phyloP scores from a whole-genome alignment of 2,797 vertebrate species.

The Danio kyathit region DNA sequence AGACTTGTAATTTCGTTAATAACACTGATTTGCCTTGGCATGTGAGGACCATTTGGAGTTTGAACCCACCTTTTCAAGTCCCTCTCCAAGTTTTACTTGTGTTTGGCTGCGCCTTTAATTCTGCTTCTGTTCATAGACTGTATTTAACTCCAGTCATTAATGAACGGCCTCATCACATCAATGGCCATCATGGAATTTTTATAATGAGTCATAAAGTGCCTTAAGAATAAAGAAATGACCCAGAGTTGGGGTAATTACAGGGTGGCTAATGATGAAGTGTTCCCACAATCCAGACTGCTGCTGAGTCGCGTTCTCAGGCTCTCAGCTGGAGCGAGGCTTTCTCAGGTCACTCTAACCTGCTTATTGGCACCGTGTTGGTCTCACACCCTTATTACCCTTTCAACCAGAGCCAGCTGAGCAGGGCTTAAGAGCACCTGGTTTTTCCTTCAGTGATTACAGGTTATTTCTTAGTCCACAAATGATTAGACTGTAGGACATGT shows the following conservation, averaged over 20 bases:
- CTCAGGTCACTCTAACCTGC: slow-evolving; percentile 72
- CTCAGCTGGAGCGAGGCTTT: slow-evolving; percentile 64
- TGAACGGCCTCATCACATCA: slow-evolving; percentile 55
- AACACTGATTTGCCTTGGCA: slow-evolving; percentile 14
- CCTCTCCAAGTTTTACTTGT: slow-evolving; percentile 21
- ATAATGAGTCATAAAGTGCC: slow-evolving; percentile 70
- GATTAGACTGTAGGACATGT: background rate
- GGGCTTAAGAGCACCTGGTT: slow-evolving; percentile 16
- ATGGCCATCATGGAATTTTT: slow-evolving; percentile 69
- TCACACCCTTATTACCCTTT: slow-evolving; percentile 45
- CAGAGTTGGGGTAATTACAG: slow-evolving; percentile 66
- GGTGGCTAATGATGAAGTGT: slow-evolving; percentile 67
- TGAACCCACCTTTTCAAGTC: background rate
- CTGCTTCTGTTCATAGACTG: slow-evolving; percentile 10
- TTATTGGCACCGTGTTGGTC: slow-evolving; percentile 58
- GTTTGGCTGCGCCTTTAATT: slow-evolving; percentile 25
- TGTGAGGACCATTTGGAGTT: slow-evolving; percentile 13
- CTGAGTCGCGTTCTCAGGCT: slow-evolving; percentile 55
- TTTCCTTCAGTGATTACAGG: slow-evolving; percentile 18
- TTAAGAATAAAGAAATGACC: slow-evolving; percentile 48
- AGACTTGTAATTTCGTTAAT: slow-evolving; percentile 40
- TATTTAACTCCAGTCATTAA: slow-evolving; percentile 37
- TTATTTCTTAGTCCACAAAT: slow-evolving; percentile 27
- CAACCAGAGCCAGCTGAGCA: slow-evolving; percentile 6
- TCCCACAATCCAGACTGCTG: slow-evolving; percentile 65